A percentile compares a stretch with the other conserved stretches of the same genome.
phyloP scores from a whole-genome alignment of 1,140 invertebrate species.

The Drosophila sp. region DNA sequence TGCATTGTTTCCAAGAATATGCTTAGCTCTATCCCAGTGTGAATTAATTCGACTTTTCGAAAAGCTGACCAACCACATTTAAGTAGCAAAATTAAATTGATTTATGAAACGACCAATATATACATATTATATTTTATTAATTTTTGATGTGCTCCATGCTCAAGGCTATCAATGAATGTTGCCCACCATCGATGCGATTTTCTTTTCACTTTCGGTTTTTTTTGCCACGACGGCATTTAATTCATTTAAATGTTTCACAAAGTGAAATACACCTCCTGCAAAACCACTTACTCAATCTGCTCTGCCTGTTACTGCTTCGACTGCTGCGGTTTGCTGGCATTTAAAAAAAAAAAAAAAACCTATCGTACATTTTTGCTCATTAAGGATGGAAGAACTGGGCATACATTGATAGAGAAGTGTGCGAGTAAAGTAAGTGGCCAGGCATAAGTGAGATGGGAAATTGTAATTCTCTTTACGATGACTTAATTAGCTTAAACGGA shows the following conservation, averaged over 20 bases:
- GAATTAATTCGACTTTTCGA: neutral
- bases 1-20: too few relatives aligned
- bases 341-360: constrained; percentile 47
- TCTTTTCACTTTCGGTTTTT: neutral
- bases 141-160: neutral
- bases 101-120: constrained; percentile 45
- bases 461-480: constrained; percentile 12
- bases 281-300: neutral
- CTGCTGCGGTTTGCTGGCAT: constrained; percentile 21
- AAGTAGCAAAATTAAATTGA: constrained; percentile 56
- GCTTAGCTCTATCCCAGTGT: too few relatives aligned
- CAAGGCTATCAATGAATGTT: constrained; percentile 34
- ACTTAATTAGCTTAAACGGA: constrained; percentile 31
- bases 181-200: constrained; percentile 35
- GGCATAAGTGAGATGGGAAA: neutral
- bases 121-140: constrained; percentile 20
- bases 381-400: constrained; percentile 18
- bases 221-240: constrained; percentile 48
- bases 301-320: constrained; percentile 19
- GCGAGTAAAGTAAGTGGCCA: neutral
- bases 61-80: constrained; percentile 38
- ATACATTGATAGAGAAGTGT: neutral
- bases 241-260: constrained; percentile 61
- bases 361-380: constrained; percentile 53
- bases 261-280: constrained; percentile 35